phyloP scores from a whole-genome alignment of 1,140 invertebrate species.

The Neuroterus valhalla region DNA sequence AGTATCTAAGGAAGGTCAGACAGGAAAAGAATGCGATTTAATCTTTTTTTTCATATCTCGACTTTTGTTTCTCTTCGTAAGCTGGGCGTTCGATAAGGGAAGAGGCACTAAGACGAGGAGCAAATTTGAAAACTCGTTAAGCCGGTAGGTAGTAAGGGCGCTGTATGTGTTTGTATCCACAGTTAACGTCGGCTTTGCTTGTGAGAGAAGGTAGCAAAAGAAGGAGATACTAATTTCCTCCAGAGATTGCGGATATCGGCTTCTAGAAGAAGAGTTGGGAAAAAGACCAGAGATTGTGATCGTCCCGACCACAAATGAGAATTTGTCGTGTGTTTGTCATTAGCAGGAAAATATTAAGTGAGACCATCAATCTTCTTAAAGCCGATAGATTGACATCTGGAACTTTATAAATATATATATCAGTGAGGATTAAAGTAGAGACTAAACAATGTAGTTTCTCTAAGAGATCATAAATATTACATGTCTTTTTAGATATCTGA shows the following conservation, averaged over 20 bases:
- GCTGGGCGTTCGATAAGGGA: neutral
- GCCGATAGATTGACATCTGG: too few species aligned
- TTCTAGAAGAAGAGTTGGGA: slow-evolving; percentile 35
- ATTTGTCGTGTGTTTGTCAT: slow-evolving; percentile 18
- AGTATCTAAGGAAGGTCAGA: neutral
- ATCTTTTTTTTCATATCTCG: slow-evolving; percentile 16
- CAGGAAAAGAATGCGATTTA: slow-evolving; percentile 33
- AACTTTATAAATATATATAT: too few species aligned
- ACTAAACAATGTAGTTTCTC: too few species aligned
- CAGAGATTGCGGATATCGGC: slow-evolving; percentile 40
- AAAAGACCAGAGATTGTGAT: slow-evolving; percentile 34
- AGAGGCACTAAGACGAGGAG: neutral
- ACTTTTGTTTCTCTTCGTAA: slow-evolving; percentile 39
- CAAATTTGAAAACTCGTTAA: slow-evolving; percentile 47
- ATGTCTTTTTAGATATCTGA: too few species aligned
- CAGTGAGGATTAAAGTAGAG: too few species aligned
- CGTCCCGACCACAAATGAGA: slow-evolving; percentile 21
- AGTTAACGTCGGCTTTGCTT: slow-evolving; percentile 4
- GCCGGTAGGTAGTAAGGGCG: slow-evolving; percentile 31
- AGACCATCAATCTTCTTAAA: neutral
- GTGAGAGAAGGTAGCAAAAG: slow-evolving; percentile 3
- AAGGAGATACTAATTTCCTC: slow-evolving; percentile 40
- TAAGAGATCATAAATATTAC: too few species aligned
- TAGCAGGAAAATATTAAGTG: slow-evolving; percentile 12
- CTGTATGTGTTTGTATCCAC: slow-evolving; percentile 35